Base-by-base conservation (phyloP, 2,888 invertebrate species). In the Caenorhabditis sp. region DNA sequence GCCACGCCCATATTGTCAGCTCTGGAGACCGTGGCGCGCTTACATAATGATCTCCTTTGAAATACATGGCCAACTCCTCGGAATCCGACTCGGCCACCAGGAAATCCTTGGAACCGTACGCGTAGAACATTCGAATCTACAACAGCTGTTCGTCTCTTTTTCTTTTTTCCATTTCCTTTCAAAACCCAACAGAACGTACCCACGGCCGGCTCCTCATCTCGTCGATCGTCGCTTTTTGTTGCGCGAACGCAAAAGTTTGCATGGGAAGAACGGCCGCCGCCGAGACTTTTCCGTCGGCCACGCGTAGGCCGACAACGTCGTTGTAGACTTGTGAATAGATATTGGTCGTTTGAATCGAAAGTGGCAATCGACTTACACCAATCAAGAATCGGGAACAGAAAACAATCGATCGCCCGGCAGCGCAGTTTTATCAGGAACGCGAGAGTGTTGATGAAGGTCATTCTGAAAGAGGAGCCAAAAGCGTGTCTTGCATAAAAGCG, bases 231-330 rank as follows among this genome's bases (percentile, higher is more conserved):
- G 43, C 39, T n/a, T 46, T 59, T 27, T 77, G 77, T 22, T 77
- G 61, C 22, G 59, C 77, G 30, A 77, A 72, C 46, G 77, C 77
- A 56, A 77, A 77, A 11, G 77, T 72, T 26, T 50, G 55, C 55
- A 77, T 50, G 5, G 72, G 65, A 37, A 72, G 55, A 24, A 77
- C 66, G 24, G 77, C 61, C 24, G 72, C 77, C 4, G 72, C 77
- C 11, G 65, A 70, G 0, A 71, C 59, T 53, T 53, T 50, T 8
- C 72, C 77, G 45, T 70, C 56, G 3, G 77, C 58, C 1, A 77
- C 77, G 4, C 72, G 71, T 11, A 77, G 32, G 4, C 62, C 62
- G 22, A 77, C 39, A 7, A 77, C 39, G 30, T 77, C 68, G 43
- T 72, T 77, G 50, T 77, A 77, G 41, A 66, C 77, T 5, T 11